phyloP scores from a whole-genome alignment of 2,113 vertebrate genomes.

The Hoplias malabaricus region DNA sequence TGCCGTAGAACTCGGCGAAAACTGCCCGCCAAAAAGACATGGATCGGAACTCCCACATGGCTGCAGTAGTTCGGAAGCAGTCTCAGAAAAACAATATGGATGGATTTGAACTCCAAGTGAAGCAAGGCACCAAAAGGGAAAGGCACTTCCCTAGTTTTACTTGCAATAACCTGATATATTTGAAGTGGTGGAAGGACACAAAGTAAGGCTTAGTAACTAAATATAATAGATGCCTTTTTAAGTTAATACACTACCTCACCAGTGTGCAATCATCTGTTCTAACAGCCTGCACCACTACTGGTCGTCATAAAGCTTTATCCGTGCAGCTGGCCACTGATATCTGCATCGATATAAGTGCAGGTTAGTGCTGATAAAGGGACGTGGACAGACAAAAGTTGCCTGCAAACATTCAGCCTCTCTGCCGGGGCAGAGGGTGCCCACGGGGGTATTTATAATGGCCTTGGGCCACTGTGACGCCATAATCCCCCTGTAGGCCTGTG shows the following conservation, averaged over 20 bases:
- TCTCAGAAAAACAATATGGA: conserved; percentile 48
- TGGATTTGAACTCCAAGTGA: conserved; percentile 48
- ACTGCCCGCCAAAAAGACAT: conserved; percentile 95
- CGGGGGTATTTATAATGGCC: conserved; percentile 75
- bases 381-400: conserved; percentile 68
- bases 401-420: conserved; percentile 75
- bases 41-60: conserved; percentile 95
- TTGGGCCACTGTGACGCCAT: conserved; percentile 50
- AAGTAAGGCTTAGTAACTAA: conserved; percentile 46
- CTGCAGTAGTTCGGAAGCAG: conserved; percentile 55
- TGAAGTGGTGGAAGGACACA: conserved; percentile 31
- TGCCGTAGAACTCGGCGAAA: conserved; percentile 92
- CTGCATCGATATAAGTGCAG: conserved; percentile 65
- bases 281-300: conserved; percentile 45
- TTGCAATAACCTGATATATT: conserved; percentile 26
- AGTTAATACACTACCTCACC: conserved; percentile 44
- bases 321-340: conserved; percentile 59
- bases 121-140: conserved; percentile 36
- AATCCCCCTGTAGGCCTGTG: conserved; percentile 53
- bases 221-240: conserved; percentile 49
- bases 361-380: conserved; percentile 63
- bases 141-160: conserved; percentile 31
- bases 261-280: conserved; percentile 47
- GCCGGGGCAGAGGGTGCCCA: conserved; percentile 64
- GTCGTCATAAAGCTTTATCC: conserved; percentile 68